A percentile compares a stretch with the other conserved stretches of the same genome.
Conservation (phyloP, 2,888 invertebrate species). For the Drosophila sordidapex region DNA sequence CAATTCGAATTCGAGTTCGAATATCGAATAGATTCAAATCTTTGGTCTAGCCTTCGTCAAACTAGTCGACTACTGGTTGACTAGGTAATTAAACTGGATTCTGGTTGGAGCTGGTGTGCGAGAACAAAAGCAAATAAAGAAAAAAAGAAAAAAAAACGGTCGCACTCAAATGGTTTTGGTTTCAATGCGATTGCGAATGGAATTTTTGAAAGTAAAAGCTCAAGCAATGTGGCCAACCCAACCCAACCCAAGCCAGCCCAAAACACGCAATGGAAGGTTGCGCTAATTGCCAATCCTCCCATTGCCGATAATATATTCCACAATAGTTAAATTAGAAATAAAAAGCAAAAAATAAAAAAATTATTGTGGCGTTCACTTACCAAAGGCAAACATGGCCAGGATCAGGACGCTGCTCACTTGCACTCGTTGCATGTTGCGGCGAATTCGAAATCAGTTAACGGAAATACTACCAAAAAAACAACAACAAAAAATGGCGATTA, state of each 20-base stretch:
- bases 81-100: constrained; percentile 52
- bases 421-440: constrained; percentile 65
- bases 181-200: constrained; percentile 40
- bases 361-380: constrained; percentile 63
- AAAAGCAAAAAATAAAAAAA: background rate
- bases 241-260: constrained; percentile 2
- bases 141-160: background rate
- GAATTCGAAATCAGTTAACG: constrained; percentile 8
- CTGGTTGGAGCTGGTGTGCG: constrained; percentile 20
- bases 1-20: constrained; percentile 2
- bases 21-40: constrained; percentile 22
- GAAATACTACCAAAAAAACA: constrained; percentile 14
- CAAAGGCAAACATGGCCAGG: constrained; percentile 66
- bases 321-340: background rate
- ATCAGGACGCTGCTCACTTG: constrained; percentile 68
- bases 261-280: constrained; percentile 58
- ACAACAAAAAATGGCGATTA: constrained; percentile 25
- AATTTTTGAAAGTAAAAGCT: constrained; percentile 79
- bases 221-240: constrained; percentile 6
- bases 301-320: background rate
- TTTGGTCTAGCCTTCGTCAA: constrained; percentile 61
- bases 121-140: constrained; percentile 41
- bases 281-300: constrained; percentile 34
- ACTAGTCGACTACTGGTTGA: constrained; percentile 35
- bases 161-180: constrained; percentile 11